phyloP scores from a whole-genome alignment of 1,140 invertebrate species.

The Drosophila willistoni region DNA sequence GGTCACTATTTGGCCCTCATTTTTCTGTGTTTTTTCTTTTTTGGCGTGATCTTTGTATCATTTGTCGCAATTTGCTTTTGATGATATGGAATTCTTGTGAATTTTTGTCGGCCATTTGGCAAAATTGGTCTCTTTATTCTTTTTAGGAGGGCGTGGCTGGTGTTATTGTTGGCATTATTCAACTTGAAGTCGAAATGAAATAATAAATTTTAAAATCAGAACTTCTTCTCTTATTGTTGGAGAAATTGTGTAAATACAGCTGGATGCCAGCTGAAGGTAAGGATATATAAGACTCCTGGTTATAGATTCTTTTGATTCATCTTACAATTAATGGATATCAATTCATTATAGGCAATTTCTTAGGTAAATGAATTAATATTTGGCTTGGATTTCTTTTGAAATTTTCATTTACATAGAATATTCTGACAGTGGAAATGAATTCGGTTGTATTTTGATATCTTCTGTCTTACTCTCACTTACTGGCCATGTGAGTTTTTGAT shows the following conservation, averaged over 20 bases:
- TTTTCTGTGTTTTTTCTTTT: constrained; percentile 18
- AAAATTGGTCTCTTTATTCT: constrained; percentile 3
- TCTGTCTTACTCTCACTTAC: too few species aligned
- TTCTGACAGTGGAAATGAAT: too few species aligned
- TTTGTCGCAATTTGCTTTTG: constrained; percentile 10
- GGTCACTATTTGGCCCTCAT: constrained; percentile 39
- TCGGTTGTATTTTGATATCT: too few species aligned
- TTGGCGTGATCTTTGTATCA: constrained; percentile 65
- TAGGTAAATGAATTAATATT: too few species aligned
- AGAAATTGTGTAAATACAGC: constrained; percentile 39
- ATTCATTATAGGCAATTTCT: too few species aligned
- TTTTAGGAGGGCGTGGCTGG: constrained; percentile 26
- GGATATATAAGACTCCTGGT: not conserved
- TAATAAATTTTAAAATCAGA: constrained; percentile 18
- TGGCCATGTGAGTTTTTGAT: too few species aligned
- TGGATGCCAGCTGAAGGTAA: constrained; percentile 5
- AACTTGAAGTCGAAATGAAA: constrained; percentile 16
- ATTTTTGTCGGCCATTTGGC: constrained; percentile 30
- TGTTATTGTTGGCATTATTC: constrained; percentile 3
- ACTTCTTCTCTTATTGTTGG: not conserved
- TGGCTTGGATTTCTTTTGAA: too few species aligned
- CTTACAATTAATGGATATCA: too few species aligned
- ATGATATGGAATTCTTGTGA: constrained; percentile 40
- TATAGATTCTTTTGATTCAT: too few species aligned
- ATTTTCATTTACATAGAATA: too few species aligned